These are phyloP conservation scores for Aricia agestis DNA, from an alignment of 1,140 invertebrate species.

Conservation along the genomic window DNA sequence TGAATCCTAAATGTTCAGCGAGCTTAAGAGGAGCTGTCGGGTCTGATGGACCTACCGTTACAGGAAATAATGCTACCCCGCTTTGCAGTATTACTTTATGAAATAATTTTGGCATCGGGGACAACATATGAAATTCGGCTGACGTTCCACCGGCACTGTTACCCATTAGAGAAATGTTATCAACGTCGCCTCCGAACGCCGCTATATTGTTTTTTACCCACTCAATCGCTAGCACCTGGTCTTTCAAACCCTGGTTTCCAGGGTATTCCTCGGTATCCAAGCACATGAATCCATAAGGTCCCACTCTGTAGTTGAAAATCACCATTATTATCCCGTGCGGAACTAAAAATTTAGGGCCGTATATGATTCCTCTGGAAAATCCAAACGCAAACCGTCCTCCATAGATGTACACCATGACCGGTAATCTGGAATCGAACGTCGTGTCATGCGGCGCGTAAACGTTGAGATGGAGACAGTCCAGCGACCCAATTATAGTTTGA, in stretches of 20 bases:
- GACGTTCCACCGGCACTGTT: slow-evolving; percentile 19
- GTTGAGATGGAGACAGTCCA: slow-evolving; percentile 53
- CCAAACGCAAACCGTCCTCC: slow-evolving; percentile 80
- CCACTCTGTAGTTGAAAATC: slow-evolving; percentile 71
- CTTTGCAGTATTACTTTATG: slow-evolving; percentile 39
- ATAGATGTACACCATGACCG: slow-evolving; percentile 84
- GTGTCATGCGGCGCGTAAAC: slow-evolving; percentile 47
- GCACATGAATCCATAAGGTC: slow-evolving; percentile 23
- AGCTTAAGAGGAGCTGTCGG: slow-evolving; percentile 24
- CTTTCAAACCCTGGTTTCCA: slow-evolving; percentile 16
- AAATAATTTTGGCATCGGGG: slow-evolving; percentile 33
- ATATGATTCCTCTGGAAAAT: slow-evolving; percentile 53
- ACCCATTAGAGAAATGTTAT: slow-evolving; percentile 22
- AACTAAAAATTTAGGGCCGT: slow-evolving; percentile 75
- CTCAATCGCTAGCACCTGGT: slow-evolving; percentile 5
- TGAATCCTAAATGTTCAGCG: slow-evolving; percentile 28
- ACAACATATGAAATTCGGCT: slow-evolving; percentile 30
- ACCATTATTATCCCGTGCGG: slow-evolving; percentile 78
- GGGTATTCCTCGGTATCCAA: slow-evolving; percentile 20
- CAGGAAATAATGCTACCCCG: slow-evolving; percentile 16
- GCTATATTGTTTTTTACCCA: slow-evolving; percentile 13
- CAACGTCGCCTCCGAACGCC: slow-evolving; percentile 20
- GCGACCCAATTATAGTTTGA: slow-evolving; percentile 26
- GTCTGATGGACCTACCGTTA: slow-evolving; percentile 13
- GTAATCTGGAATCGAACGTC: slow-evolving; percentile 37